Conservation (phyloP, 1,140 invertebrate species). For the Cherax destructor region DNA sequence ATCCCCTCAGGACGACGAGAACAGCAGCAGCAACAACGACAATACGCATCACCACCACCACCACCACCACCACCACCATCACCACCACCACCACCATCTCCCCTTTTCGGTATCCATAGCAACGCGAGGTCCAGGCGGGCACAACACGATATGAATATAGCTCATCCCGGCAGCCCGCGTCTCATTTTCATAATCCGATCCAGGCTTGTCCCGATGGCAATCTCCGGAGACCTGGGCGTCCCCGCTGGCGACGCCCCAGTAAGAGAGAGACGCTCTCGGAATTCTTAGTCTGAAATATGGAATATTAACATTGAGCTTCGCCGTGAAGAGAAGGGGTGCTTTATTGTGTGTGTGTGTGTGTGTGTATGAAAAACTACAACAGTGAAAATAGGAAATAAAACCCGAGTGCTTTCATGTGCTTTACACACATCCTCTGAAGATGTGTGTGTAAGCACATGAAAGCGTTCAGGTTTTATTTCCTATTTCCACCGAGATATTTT, state of each 20-base stretch:
- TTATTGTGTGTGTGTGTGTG: background rate
- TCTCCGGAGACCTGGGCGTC: conserved; percentile 55
- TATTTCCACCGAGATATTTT: no score
- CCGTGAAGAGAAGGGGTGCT: background rate
- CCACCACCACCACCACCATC: no score
- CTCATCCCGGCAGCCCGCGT: conserved; percentile 60
- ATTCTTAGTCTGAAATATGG: conserved; percentile 40
- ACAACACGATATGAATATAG: conserved; percentile 69
- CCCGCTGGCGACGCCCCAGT: conserved; percentile 51
- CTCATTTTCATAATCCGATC: conserved; percentile 64
- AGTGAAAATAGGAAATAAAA: no score
- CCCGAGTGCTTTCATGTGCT: no score
- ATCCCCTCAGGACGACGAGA: conserved; percentile 7
- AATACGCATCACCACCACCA: conserved; percentile 7
- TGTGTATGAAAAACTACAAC: no score
- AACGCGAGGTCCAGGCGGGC: conserved; percentile 65
- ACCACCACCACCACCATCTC: background rate
- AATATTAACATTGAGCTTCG: conserved; percentile 52
- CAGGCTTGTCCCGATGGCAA: conserved; percentile 65
- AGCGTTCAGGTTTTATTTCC: no score
- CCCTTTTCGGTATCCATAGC: conserved; percentile 67
- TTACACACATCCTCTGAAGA: no score
- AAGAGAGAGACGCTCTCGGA: conserved; percentile 19
- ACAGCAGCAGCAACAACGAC: conserved; percentile 32
- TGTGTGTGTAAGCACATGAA: no score